These are phyloP conservation scores for Rhinopomastus cyanomelas DNA, from an alignment of 2,113 vertebrate species.

Conservation along the genomic window DNA sequence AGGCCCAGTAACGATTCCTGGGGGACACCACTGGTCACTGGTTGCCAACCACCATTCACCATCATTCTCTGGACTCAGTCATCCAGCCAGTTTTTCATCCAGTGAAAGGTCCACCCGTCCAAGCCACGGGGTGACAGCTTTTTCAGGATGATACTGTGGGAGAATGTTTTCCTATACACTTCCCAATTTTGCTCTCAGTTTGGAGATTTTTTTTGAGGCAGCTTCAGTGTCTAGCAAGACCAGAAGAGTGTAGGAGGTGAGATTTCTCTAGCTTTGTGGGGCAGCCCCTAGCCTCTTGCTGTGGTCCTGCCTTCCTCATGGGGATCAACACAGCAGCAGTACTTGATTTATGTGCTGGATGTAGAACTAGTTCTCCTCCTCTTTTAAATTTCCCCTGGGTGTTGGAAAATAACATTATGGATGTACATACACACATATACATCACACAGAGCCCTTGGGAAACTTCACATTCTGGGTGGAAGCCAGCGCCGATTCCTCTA, in stretches of 20 bases:
- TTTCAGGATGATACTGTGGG: too few species aligned
- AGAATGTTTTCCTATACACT: background rate
- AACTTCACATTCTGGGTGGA: background rate
- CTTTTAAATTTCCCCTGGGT: background rate
- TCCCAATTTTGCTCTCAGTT: background rate
- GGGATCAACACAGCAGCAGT: background rate
- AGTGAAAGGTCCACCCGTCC: too few species aligned
- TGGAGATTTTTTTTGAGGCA: background rate
- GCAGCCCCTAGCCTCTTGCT: background rate
- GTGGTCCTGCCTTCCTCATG: background rate
- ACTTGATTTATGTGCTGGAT: background rate
- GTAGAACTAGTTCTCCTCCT: background rate
- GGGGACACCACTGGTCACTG: too few species aligned
- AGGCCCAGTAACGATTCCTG: too few species aligned
- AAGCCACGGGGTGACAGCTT: too few species aligned
- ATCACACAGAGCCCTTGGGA: background rate
- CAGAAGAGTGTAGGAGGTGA: background rate
- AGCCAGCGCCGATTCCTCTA: constrained; percentile 19
- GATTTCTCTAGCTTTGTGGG: background rate
- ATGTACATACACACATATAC: background rate
- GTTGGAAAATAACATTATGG: constrained; percentile 23
- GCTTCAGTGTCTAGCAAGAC: background rate
- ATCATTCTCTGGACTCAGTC: too few species aligned
- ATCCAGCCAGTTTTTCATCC: too few species aligned
- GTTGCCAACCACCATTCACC: too few species aligned